A percentile compares a stretch with the other conserved stretches of the same genome.
phyloP scores from a whole-genome alignment of 2,888 invertebrate genomes.

The Arrhopalites spinosus region DNA sequence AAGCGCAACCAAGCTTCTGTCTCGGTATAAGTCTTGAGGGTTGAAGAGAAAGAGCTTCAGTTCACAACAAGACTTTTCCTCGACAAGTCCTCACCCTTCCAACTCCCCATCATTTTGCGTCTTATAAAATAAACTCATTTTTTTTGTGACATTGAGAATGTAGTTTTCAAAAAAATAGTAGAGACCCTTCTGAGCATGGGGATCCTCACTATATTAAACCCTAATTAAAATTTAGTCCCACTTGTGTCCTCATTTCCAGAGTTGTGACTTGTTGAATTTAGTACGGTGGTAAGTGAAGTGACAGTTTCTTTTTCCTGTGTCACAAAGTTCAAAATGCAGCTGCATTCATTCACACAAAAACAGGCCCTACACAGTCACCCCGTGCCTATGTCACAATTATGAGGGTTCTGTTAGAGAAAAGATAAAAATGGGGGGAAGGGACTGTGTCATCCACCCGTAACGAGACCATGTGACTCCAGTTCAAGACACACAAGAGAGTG shows the following conservation, averaged over 20 bases:
- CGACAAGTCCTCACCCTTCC: neutral
- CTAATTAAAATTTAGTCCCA: constrained; percentile 13
- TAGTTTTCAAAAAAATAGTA: too few relatives aligned
- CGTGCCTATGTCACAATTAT: too few relatives aligned
- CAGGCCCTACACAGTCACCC: too few relatives aligned
- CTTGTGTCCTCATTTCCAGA: neutral
- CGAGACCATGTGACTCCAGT: too few relatives aligned
- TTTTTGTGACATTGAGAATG: too few relatives aligned
- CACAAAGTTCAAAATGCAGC: neutral
- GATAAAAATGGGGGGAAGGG: neutral
- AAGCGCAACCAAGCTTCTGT: neutral
- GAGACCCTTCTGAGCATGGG: neutral
- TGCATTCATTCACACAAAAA: neutral
- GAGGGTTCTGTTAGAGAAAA: neutral
- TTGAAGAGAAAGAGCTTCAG: constrained; percentile 12
- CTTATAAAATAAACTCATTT: too few relatives aligned
- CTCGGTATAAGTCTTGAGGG: neutral
- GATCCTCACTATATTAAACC: constrained; percentile 1
- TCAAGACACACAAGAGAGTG: too few relatives aligned
- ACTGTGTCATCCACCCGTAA: neutral
- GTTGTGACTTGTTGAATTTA: constrained; percentile 23
- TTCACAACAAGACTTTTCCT: constrained; percentile 6
- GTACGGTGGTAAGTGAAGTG: constrained; percentile 11
- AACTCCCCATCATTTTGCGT: neutral
- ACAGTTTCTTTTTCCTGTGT: constrained; percentile 1